Base-by-base conservation (phyloP, 2,797 vertebrate species). In the Ctenochaetus hawaiiensis region DNA sequence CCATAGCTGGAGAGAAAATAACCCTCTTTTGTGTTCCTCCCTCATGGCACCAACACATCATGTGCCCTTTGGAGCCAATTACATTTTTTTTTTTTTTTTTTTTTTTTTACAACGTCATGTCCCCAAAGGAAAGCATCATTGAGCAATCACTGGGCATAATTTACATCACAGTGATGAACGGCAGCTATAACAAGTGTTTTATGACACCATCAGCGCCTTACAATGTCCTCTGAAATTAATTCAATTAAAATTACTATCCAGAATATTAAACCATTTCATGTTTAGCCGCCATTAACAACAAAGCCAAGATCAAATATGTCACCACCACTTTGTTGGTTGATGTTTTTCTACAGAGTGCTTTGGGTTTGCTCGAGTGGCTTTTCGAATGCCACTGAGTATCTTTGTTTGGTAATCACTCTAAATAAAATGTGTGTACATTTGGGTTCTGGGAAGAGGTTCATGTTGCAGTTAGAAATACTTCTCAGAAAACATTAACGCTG, bases 141-240 rank as follows among this genome's bases (percentile, higher is more conserved):
- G 92, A 94, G 92, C 92, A 94, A 94, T 93, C 93, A 90, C 89
- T 87, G 82, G 78, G 77, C 90, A 89, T 94, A 90, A 94, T 96
- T 96, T 96, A 93, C 84, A 52, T 88, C 78, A 93, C 78, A 88
- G 94, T 96, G 96, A 97, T 95, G 95, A 96, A 96, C 90, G 85
- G 94, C 91, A 72, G 91, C 86, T 86, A 95, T 95, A 94, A 96
- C 75, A 83, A 78, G 80, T 91, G 71, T 43, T 97, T 97, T 97
- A 98, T 95, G 96, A 96, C 95, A 95, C 95, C 95, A 96, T 97
- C 97, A 95, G 95, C 92, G 94, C 92, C 96, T 96, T 95, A 98
- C 95, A 95, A 95, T 94, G 95, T 95, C 94, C 94, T 95, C 77
- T 82, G 95, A 96, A 97, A 97, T 98, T 97, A 96, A 98, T 98